Percentiles rank a stretch among this genome's conserved stretches.
Evolutionary conservation across 2,797 vertebrate genomes (phyloP).

Genomic region (Scarus forsteni): DNA sequence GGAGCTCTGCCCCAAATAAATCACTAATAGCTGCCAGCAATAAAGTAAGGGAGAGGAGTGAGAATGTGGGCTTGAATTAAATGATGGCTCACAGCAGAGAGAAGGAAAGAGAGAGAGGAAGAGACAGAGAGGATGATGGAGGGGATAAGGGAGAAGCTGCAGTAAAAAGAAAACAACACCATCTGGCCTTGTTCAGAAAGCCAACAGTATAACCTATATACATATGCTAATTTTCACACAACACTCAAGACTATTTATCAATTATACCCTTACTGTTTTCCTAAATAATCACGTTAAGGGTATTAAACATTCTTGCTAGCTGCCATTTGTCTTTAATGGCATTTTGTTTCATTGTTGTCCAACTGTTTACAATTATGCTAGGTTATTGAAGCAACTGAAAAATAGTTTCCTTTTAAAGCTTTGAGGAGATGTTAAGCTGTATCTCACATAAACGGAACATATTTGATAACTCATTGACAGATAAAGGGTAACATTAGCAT

Average conservation of each 20-base stretch:
- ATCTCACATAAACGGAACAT: background rate
- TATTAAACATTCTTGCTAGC: constrained; percentile 2
- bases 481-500: too few relatives aligned
- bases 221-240: constrained; percentile 12
- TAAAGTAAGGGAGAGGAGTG: constrained; percentile 41
- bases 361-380: background rate
- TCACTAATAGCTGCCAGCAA: constrained; percentile 49
- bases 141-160: constrained; percentile 20
- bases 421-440: too few relatives aligned
- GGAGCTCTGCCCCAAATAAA: constrained; percentile 52
- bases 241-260: constrained; percentile 21
- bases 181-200: constrained; percentile 34
- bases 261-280: background rate
- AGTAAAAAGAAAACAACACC: constrained; percentile 31
- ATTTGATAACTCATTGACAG: too few relatives aligned
- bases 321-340: background rate
- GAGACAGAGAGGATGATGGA: background rate
- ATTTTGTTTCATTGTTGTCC: background rate
- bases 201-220: constrained; percentile 32
- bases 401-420: too few relatives aligned
- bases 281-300: background rate
- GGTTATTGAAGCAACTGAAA: background rate
- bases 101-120: constrained; percentile 7
- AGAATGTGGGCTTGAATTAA: constrained; percentile 38
- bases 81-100: constrained; percentile 28